Evolutionary conservation across 2,888 invertebrate species (phyloP).

Genomic region (Hofmannophila pseudospretella): DNA sequence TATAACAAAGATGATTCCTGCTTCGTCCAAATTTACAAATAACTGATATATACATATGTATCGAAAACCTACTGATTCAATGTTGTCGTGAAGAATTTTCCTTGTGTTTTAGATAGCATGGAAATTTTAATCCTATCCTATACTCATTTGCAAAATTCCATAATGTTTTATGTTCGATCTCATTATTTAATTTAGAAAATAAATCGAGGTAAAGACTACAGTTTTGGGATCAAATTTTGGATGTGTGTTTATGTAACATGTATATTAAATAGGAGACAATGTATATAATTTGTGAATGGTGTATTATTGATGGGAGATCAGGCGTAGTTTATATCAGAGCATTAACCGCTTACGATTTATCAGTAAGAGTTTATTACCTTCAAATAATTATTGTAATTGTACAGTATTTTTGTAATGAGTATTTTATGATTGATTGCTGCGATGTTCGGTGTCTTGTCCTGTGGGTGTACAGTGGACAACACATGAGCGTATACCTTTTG

Average conservation of each 20-base stretch:
- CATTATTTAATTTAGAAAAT: conserved; percentile 77
- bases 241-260: conserved; percentile 74
- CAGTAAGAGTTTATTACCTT: conserved; percentile 66
- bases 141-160: conserved; percentile 58
- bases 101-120: not conserved
- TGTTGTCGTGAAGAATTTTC: not conserved
- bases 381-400: conserved; percentile 71
- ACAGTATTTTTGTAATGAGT: conserved; percentile 77
- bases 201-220: conserved; percentile 76
- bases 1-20: conserved; percentile 35
- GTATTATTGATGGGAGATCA: conserved; percentile 56
- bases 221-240: conserved; percentile 75
- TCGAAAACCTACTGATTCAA: not conserved
- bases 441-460: conserved; percentile 30
- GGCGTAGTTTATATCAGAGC: conserved; percentile 55
- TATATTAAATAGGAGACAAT: conserved; percentile 64
- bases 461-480: too few species aligned
- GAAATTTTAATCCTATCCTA: conserved; percentile 4
- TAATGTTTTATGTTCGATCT: conserved; percentile 73
- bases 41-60: too few species aligned
- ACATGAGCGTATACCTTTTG: too few species aligned
- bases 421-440: conserved; percentile 57
- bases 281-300: conserved; percentile 74
- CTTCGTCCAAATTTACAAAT: conserved; percentile 44
- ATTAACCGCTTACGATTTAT: conserved; percentile 58